Conservation (phyloP, 2,797 vertebrate genomes). For the Sarcophilus harrisii region DNA sequence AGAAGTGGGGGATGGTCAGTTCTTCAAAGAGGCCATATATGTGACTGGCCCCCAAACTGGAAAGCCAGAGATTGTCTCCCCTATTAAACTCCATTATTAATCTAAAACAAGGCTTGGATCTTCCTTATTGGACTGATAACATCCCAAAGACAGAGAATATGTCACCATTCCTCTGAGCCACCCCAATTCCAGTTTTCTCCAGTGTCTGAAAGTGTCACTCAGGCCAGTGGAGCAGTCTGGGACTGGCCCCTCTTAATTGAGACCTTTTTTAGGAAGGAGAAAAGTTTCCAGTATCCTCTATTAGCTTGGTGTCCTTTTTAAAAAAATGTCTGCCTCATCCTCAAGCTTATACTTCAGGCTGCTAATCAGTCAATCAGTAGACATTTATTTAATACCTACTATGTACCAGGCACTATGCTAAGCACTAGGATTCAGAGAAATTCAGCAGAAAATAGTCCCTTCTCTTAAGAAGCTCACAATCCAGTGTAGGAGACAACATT, state of each 20-base stretch:
- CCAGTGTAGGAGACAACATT: neutral
- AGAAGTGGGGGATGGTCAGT: neutral
- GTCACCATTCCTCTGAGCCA: neutral
- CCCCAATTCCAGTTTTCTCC: neutral
- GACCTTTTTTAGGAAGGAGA: neutral
- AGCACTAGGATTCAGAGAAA: neutral
- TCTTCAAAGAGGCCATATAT: neutral
- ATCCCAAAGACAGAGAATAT: neutral
- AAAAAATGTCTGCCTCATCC: neutral
- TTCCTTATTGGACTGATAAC: neutral
- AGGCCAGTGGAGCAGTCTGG: neutral
- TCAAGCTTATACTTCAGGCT: neutral
- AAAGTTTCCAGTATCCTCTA: neutral
- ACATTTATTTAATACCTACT: neutral
- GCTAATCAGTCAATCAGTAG: neutral
- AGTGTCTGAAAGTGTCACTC: neutral
- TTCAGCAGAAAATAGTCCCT: neutral
- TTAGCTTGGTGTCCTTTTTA: neutral
- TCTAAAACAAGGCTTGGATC: neutral
- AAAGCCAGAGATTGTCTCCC: neutral
- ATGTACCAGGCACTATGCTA: neutral
- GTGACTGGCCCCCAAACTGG: neutral
- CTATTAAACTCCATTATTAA: neutral
- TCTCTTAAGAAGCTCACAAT: neutral
- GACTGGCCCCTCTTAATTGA: neutral